A percentile compares a stretch with the other conserved stretches of the same genome.
phyloP scores from a whole-genome alignment of 2,113 vertebrate genomes.

The Heptranchias perlo region DNA sequence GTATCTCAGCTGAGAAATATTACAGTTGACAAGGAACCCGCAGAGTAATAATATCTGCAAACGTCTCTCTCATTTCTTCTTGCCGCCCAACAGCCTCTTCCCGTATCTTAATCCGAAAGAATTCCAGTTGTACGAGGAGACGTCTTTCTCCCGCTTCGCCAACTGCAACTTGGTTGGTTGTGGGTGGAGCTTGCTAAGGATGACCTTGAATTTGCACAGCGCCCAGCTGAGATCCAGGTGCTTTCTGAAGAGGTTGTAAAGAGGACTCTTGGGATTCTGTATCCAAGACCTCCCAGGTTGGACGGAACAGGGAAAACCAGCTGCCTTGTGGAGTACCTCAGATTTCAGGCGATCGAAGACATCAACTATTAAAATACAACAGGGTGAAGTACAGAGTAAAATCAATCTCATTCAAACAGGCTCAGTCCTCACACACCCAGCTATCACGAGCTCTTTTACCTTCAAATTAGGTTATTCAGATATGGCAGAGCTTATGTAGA shows the following conservation, averaged over 20 bases:
- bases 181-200: background rate
- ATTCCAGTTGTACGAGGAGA: conserved; percentile 63
- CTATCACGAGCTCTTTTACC: background rate
- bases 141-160: conserved; percentile 51
- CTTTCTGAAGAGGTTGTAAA: background rate
- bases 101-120: conserved; percentile 66
- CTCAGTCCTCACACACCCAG: background rate
- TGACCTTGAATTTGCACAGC: no score
- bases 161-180: conserved; percentile 41
- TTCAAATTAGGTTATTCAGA: background rate
- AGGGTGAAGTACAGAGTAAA: background rate
- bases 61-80: background rate
- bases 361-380: background rate
- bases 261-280: conserved; percentile 27
- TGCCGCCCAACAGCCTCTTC: conserved; percentile 43
- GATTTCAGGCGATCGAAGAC: background rate
- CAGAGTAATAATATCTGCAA: background rate
- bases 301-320: background rate
- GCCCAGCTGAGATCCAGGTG: background rate
- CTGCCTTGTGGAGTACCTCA: background rate
- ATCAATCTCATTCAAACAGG: background rate
- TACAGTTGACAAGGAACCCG: background rate
- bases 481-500: background rate
- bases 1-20: background rate
- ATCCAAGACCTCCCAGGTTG: background rate